Evolutionary conservation across 2,888 invertebrate species (phyloP).

Genomic region (Xanthorhoe designata): DNA sequence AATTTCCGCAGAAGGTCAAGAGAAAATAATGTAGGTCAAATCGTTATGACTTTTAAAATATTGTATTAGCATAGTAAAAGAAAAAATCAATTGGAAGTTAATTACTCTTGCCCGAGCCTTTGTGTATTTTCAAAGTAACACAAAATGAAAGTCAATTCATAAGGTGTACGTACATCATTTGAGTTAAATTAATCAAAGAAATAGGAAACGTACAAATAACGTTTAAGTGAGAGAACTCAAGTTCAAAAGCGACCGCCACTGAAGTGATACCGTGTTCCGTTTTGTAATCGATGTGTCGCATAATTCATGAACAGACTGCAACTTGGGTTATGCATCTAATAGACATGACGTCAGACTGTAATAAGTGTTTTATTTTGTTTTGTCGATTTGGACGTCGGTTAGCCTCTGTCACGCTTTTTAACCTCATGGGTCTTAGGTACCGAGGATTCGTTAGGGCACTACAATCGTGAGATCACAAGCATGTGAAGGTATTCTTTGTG

Average conservation of each 20-base stretch:
- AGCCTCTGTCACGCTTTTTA: not conserved
- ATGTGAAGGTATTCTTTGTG: constrained; percentile 1
- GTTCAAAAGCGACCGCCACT: constrained; percentile 65
- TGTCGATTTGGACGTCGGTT: not conserved
- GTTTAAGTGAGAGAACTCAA: constrained; percentile 48
- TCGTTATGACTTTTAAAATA: constrained; percentile 41
- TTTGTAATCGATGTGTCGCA: constrained; percentile 74
- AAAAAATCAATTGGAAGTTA: constrained; percentile 9
- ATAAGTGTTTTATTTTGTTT: not conserved
- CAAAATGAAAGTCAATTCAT: not conserved
- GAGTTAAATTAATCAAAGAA: not conserved
- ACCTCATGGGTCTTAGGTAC: not conserved
- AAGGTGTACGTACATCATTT: too few relatives aligned
- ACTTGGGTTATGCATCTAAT: constrained; percentile 50
- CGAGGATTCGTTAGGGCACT: not conserved
- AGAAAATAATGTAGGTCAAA: constrained; percentile 44
- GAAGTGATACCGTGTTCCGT: constrained; percentile 69
- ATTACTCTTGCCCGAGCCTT: not conserved
- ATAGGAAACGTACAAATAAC: constrained; percentile 17
- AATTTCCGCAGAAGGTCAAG: constrained; percentile 38
- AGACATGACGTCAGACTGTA: constrained; percentile 45
- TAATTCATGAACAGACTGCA: constrained; percentile 63
- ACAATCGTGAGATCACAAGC: not conserved
- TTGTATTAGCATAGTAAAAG: constrained; percentile 40
- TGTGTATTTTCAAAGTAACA: not conserved